Base-by-base conservation (phyloP, 2,797 vertebrate species). In the Steatocranus sp. region DNA sequence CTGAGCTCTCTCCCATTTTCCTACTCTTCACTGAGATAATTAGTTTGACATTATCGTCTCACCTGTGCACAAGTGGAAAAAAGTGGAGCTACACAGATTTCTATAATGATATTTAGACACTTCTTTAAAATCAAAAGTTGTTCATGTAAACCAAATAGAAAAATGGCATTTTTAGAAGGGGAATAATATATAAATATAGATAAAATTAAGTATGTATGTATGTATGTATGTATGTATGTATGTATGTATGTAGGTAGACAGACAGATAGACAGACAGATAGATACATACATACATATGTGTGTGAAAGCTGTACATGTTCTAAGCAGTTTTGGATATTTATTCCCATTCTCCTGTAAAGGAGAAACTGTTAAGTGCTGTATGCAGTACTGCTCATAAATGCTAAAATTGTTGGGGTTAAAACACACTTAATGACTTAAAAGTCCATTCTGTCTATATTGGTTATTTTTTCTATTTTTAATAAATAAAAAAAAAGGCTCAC, bases 1-100 rank as follows among this genome's bases (percentile, higher is more conserved):
- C 53, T 76, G 80, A 92, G 83, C 78, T 83, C 84, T 84, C 79
- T 89, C 56, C 58, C 86, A 75, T 91, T 92, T 87, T 87, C 88
- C 89, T 86, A 81, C 81, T 83, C 79, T 77, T 87, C 88, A 81
- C 86, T 89, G 81, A 85, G 76, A 91, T 94, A 94, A 94, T 94
- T 93, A 91, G 89, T 91, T 92, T 95, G 92, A 94, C 95, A 93
- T 94, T 94, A 92, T 92, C 88, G 23, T 86, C 86, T 95, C 89
- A 94, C 93, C 93, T 93, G 93, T 85, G 82, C 76, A 88, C 79
- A 86, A 92, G 80, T 87, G 84, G 81, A 73, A 84, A 86, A 61
- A 83, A 82, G 68, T 48, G 76, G 66, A 80, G 79, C 75, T 76
- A 70, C 73, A 58, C 54, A 74, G 82, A 87, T 84, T 80, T n/a